These are phyloP conservation scores for Germaria angustata DNA, from an alignment of 2,888 invertebrate species.

Conservation along the genomic window DNA sequence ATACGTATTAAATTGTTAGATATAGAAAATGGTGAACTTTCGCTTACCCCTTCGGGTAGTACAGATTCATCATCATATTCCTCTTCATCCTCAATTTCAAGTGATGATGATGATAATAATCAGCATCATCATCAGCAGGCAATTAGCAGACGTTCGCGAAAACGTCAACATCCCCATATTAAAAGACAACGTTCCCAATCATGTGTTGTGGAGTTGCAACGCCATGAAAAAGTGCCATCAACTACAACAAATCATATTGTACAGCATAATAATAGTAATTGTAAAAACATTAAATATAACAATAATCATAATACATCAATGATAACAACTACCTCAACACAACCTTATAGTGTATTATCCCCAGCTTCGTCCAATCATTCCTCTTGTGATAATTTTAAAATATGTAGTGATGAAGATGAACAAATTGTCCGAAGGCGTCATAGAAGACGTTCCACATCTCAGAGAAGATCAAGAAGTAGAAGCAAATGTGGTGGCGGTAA, in stretches of 20 bases:
- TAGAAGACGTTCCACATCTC: conserved; percentile 63
- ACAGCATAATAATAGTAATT: conserved; percentile 59
- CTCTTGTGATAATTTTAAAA: conserved; percentile 75
- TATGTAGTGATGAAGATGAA: conserved; percentile 66
- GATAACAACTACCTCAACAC: conserved; percentile 59
- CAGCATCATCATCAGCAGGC: conserved; percentile 42
- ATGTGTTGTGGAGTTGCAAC: conserved; percentile 73
- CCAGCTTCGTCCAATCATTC: conserved; percentile 73
- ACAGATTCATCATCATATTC: conserved; percentile 67
- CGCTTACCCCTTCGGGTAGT: conserved; percentile 68
- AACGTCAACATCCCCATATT: conserved; percentile 59
- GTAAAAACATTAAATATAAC: conserved; percentile 50
- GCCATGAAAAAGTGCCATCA: conserved; percentile 46
- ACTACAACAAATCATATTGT: conserved; percentile 57
- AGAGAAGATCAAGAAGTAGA: conserved; percentile 67
- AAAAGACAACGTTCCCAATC: conserved; percentile 72
- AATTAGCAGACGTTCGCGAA: conserved; percentile 62
- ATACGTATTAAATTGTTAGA: conserved; percentile 77
- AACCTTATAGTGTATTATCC: conserved; percentile 66
- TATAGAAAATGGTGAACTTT: conserved; percentile 69
- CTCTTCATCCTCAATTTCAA: conserved; percentile 64
- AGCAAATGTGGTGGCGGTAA: conserved; percentile 67
- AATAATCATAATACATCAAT: conserved; percentile 28
- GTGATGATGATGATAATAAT: conserved; percentile 64
- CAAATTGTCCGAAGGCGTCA: conserved; percentile 51